Conservation (phyloP, 2,797 vertebrate species). For the Lacerta viridis region DNA sequence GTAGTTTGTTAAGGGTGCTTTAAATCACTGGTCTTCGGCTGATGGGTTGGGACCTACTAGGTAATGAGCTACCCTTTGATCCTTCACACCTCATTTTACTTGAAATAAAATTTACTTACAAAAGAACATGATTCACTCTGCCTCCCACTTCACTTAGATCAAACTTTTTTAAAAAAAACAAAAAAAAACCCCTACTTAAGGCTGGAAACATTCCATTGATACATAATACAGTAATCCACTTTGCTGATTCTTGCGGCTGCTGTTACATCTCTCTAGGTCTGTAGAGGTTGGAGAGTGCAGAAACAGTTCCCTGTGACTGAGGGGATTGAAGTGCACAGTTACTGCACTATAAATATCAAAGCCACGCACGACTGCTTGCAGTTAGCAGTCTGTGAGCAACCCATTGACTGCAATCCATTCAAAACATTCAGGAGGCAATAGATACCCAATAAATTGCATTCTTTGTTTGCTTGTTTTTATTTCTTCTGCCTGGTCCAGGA, state of each 20-base stretch:
- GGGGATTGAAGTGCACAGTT: not conserved
- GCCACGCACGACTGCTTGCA: not conserved
- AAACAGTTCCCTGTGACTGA: not conserved
- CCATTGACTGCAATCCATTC: slow-evolving; percentile 13
- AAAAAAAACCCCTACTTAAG: not conserved
- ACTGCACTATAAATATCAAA: slow-evolving; percentile 26
- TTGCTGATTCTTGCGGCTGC: not conserved
- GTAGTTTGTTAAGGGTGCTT: too few relatives aligned
- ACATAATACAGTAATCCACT: not conserved
- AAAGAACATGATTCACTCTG: not conserved
- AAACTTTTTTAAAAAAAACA: too few relatives aligned
- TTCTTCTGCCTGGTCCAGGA: not conserved
- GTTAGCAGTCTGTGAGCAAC: not conserved
- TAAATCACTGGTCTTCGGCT: not conserved
- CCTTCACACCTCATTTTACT: not conserved
- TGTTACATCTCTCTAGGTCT: not conserved
- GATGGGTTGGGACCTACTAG: not conserved
- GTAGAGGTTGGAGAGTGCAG: slow-evolving; percentile 4
- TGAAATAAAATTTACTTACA: not conserved
- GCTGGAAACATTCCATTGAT: not conserved
- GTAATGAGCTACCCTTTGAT: not conserved
- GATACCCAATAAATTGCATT: not conserved
- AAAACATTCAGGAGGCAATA: not conserved
- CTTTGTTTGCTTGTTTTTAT: not conserved
- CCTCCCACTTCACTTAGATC: not conserved